These are phyloP conservation scores for Podocnemis expansa DNA, from an alignment of 2,113 vertebrate genomes.

Conservation along the genomic window DNA sequence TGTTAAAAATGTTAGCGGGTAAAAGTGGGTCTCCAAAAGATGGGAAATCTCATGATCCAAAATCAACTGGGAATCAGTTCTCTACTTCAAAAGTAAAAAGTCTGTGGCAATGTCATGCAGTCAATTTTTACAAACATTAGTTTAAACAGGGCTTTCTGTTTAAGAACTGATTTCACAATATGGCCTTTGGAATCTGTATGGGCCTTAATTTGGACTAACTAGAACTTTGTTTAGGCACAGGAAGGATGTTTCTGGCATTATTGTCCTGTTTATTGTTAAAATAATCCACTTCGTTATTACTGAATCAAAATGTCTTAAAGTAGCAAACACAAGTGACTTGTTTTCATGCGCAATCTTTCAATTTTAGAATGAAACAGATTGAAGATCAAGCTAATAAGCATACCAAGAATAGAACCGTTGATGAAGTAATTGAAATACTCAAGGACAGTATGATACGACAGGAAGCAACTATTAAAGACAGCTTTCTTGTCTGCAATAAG, in stretches of 20 bases:
- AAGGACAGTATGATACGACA: constrained; percentile 43
- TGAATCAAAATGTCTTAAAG: constrained; percentile 37
- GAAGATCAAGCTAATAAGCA: constrained; percentile 2
- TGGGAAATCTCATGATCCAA: not conserved
- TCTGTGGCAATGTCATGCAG: not conserved
- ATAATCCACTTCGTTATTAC: constrained; percentile 2
- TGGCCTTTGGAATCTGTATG: not conserved
- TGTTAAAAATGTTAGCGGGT: constrained; percentile 37
- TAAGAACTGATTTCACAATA: not conserved
- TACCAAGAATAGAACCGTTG: constrained; percentile 43
- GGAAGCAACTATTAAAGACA: constrained; percentile 51
- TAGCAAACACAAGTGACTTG: constrained; percentile 5
- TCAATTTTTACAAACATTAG: not conserved
- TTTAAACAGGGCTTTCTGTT: not conserved
- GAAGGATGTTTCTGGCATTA: not conserved
- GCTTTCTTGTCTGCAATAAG: constrained; percentile 57
- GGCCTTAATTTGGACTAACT: not conserved
- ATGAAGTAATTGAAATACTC: constrained; percentile 64
- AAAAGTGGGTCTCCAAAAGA: not conserved
- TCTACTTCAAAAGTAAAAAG: not conserved
- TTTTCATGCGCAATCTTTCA: constrained; percentile 6
- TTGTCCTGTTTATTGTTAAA: not conserved
- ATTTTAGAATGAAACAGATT: constrained; percentile 60
- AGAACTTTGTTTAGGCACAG: not conserved
- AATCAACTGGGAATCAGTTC: not conserved